phyloP scores from a whole-genome alignment of 2,113 vertebrate genomes.

The Lepidothrix coronata region DNA sequence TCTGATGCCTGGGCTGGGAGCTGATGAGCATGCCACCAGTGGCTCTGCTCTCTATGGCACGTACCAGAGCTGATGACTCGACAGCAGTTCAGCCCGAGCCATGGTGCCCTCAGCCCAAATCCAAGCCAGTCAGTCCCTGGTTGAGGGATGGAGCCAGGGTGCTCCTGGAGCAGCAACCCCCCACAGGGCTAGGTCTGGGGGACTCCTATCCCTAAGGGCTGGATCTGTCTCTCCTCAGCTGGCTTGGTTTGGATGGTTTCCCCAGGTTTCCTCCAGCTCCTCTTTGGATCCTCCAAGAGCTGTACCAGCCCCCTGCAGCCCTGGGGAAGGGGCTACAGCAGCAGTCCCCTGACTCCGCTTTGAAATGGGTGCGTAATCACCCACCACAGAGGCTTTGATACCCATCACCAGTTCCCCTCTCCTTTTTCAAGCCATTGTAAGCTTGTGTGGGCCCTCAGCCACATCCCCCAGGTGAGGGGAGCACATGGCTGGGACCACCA shows the following conservation, averaged over 20 bases:
- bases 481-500: background rate
- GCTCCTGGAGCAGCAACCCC: background rate
- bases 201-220: background rate
- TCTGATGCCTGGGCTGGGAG: background rate
- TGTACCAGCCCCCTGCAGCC: background rate
- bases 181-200: rapidly evolving
- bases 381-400: rapidly evolving
- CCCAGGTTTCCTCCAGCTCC: background rate
- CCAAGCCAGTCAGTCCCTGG: background rate
- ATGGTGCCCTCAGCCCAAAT: rapidly evolving
- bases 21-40: rapidly evolving
- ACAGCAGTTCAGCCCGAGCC: background rate
- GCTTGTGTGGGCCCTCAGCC: background rate
- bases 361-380: rapidly evolving
- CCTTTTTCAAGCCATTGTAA: background rate
- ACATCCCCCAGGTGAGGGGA: background rate
- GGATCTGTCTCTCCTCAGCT: background rate
- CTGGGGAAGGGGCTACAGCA: background rate
- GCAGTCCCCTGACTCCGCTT: background rate
- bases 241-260: background rate
- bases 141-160: background rate
- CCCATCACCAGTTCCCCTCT: background rate
- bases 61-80: rapidly evolving
- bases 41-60: rapidly evolving
- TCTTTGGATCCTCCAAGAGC: background rate